Conservation (phyloP, 2,888 invertebrate species). For the Dryomyza anilis region DNA sequence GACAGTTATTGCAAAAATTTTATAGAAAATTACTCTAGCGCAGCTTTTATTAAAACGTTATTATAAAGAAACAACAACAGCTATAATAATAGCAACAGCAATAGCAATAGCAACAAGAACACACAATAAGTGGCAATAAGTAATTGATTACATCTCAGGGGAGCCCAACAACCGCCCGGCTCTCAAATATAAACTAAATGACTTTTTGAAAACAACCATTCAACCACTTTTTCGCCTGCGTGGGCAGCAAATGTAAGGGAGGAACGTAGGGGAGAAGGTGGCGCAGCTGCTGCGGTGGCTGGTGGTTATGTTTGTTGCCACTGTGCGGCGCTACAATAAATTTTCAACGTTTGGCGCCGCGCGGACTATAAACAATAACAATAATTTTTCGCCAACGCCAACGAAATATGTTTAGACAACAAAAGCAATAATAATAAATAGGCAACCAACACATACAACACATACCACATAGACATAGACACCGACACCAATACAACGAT, state of each 20-base stretch:
- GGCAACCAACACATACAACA: no score
- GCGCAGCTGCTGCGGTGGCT: background rate
- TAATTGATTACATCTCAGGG: constrained; percentile 61
- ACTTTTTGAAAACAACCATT: constrained; percentile 18
- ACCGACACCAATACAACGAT: background rate
- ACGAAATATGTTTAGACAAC: constrained; percentile 6
- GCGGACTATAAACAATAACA: constrained; percentile 53
- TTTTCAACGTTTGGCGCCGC: constrained; percentile 35
- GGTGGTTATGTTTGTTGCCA: background rate
- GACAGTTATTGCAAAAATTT: no score
- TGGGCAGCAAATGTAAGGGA: background rate
- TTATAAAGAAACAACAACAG: constrained; percentile 1
- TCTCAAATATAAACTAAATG: constrained; percentile 2
- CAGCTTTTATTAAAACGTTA: constrained; percentile 52
- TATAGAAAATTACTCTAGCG: constrained; percentile 35
- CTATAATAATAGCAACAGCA: background rate
- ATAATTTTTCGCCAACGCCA: constrained; percentile 44
- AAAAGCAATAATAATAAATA: no score
- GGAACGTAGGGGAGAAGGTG: background rate
- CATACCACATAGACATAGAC: background rate
- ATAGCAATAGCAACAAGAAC: constrained; percentile 3
- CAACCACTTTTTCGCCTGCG: background rate
- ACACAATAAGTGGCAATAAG: constrained; percentile 52
- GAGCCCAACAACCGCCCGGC: constrained; percentile 35
- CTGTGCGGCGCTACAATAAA: background rate